phyloP scores from a whole-genome alignment of 2,113 vertebrate species.

The Vulpes vulpes region DNA sequence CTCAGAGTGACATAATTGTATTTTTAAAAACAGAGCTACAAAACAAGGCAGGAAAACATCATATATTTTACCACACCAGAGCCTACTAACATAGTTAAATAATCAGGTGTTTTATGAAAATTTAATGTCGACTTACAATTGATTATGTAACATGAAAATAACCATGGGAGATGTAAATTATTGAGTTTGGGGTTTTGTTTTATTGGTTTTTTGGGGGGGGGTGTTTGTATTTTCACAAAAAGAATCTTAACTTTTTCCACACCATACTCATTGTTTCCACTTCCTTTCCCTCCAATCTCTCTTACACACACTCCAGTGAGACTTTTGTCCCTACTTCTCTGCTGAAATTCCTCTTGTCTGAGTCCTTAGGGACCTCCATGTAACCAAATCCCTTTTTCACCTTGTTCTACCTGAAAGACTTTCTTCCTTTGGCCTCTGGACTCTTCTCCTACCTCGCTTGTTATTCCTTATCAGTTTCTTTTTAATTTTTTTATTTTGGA shows the following conservation, averaged over 20 bases:
- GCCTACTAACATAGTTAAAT: constrained; percentile 41
- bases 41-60: constrained; percentile 69
- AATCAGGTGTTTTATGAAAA: constrained; percentile 51
- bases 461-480: background rate
- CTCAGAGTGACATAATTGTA: constrained; percentile 63
- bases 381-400: background rate
- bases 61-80: constrained; percentile 55
- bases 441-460: constrained; percentile 15
- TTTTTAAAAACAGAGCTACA: constrained; percentile 77
- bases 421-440: constrained; percentile 14
- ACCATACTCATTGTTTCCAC: background rate
- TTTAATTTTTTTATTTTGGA: constrained; percentile 18
- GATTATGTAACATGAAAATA: constrained; percentile 44
- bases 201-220: background rate
- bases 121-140: constrained; percentile 51
- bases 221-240: background rate
- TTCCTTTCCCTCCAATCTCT: constrained; percentile 19
- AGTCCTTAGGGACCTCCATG: background rate
- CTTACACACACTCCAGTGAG: background rate
- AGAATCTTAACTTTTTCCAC: constrained; percentile 12
- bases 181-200: background rate
- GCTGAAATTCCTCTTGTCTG: background rate
- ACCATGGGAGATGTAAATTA: background rate
- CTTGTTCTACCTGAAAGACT: constrained; percentile 16
- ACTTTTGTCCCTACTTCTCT: background rate